Base-by-base conservation (phyloP, 2,113 vertebrate genomes). In the Mixornis gularis region DNA sequence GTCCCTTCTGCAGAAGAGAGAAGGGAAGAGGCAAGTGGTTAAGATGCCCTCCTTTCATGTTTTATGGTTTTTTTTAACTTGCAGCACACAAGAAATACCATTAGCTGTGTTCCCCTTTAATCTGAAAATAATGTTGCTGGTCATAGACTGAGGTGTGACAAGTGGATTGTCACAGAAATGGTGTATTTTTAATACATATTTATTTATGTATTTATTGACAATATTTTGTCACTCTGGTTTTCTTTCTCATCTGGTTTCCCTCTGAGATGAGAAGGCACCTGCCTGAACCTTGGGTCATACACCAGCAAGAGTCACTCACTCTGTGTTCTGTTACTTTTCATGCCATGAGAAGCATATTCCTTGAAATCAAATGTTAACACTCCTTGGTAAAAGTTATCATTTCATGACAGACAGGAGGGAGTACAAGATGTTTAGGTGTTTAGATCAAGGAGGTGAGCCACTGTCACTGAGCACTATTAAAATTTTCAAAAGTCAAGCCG, bases 1-100 rank as follows among this genome's bases (percentile, higher is more conserved):
- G 98, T 98, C 90, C 98, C 99, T 34, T 99, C 99, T 43, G 95
- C 99, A 90, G 98, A 99, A 89, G 98, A 98, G 70, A 98, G 98
- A 91, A 98, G 98, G 94, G 99, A 99, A 97, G 99, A 99, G 98
- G 99, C 98, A 96, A 98, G 97, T 92, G 69, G 59, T 94, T 46
- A 70, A 70, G 10, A 56, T 53, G 9, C 38, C 12, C 17, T 81
- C 17, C 44, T 86, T 68, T 60, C 7, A 12, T 40, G 20, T 32
- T 40, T 46, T 38, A 1, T 32, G 1, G 1, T 38, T 22, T 49
- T 44, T 72, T 72, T 44, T 38, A 38, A 27, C 12, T 65, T 41
- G 16, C 48, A 46, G 36, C 36, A 86, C 34, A 53, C 29, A 64
- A 36, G 51, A 79, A 72, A 38, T 48, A 52, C 7, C 6, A 49